Evolutionary conservation across 1,140 invertebrate genomes (phyloP).

Genomic region (Acromyrmex echinatior): DNA sequence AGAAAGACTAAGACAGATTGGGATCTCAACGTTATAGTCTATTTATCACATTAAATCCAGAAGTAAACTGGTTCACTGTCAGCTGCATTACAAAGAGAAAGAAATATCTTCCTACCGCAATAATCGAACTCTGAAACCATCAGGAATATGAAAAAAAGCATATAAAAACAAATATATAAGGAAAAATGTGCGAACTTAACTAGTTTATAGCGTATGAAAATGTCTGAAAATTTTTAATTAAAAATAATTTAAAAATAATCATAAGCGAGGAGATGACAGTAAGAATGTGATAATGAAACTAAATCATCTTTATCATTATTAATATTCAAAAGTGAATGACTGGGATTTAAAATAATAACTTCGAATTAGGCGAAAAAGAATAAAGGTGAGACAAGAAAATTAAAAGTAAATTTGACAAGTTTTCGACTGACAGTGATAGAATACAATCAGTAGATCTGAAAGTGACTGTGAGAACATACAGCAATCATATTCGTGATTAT

Average conservation of each 20-base stretch:
- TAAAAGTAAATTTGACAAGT: background rate
- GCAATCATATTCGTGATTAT: constrained; percentile 29
- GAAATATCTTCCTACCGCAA: background rate
- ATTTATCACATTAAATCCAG: constrained; percentile 33
- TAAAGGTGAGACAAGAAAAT: background rate
- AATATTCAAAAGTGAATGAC: background rate
- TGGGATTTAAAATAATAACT: background rate
- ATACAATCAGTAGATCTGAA: constrained; percentile 5
- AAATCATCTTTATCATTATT: background rate
- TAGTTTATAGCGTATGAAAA: background rate
- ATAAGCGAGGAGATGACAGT: background rate
- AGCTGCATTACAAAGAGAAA: background rate
- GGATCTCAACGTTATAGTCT: constrained; percentile 33
- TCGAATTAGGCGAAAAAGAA: background rate
- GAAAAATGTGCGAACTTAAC: background rate
- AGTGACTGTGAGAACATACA: background rate
- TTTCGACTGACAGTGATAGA: background rate
- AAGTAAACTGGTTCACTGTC: constrained; percentile 50
- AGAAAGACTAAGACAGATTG: constrained; percentile 7
- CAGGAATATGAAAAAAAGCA: constrained; percentile 4
- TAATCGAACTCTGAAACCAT: background rate
- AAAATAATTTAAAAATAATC: background rate
- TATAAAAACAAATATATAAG: background rate
- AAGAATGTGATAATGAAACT: background rate
- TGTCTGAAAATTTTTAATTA: background rate